phyloP scores from a whole-genome alignment of 1,140 invertebrate genomes.

The Acromyrmex echinatior region DNA sequence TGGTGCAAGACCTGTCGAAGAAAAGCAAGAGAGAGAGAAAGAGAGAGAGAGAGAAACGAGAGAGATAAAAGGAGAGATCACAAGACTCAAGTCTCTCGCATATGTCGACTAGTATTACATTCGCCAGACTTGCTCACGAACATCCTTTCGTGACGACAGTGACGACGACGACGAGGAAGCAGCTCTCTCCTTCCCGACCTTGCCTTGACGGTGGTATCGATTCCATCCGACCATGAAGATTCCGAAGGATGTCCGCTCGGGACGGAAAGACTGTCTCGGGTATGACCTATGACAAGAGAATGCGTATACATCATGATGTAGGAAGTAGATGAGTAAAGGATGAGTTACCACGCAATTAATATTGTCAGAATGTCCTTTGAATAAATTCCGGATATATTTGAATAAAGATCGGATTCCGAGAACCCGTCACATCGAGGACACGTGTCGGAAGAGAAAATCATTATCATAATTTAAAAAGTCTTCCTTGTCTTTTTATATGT shows the following conservation, averaged over 20 bases:
- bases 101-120: slow-evolving; percentile 4
- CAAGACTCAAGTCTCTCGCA: not conserved
- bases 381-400: not conserved
- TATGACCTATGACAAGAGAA: slow-evolving; percentile 2
- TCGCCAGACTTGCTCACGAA: not conserved
- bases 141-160: slow-evolving; percentile 3
- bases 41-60: not conserved
- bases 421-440: not conserved
- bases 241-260: slow-evolving; percentile 19
- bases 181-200: slow-evolving; percentile 3
- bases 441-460: not conserved
- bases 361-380: slow-evolving; percentile 3
- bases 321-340: not conserved
- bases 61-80: not conserved
- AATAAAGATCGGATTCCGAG: not conserved
- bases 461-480: not conserved
- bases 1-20: not conserved
- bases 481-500: not conserved
- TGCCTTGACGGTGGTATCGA: slow-evolving; percentile 40
- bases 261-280: slow-evolving; percentile 3
- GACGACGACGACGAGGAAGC: slow-evolving; percentile 7
- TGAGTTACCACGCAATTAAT: slow-evolving; percentile 17
- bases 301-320: not conserved
- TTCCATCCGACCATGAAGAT: slow-evolving; percentile 35
- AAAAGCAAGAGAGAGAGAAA: not conserved